Conservation (phyloP, 2,888 invertebrate genomes). For the Noctuana brunneofusca region DNA sequence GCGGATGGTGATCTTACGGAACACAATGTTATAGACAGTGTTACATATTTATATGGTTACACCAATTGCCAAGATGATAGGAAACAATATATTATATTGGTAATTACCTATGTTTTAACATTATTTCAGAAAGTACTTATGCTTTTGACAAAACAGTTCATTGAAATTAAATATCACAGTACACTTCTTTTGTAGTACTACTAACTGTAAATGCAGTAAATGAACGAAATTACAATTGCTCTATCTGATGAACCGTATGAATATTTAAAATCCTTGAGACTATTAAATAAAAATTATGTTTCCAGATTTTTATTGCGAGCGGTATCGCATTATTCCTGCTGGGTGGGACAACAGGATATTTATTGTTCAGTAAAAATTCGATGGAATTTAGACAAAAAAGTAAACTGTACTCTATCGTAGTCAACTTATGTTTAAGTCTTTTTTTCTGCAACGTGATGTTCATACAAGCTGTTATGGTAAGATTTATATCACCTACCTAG, state of each 20-base stretch:
- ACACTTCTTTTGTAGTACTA: too few relatives aligned
- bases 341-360: slow-evolving; percentile 61
- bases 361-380: slow-evolving; percentile 69
- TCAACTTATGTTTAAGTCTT: slow-evolving; percentile 84
- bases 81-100: slow-evolving; percentile 79
- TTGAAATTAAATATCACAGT: too few relatives aligned
- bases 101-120: slow-evolving; percentile 39
- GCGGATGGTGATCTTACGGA: slow-evolving; percentile 86
- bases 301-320: slow-evolving; percentile 69
- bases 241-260: too few relatives aligned
- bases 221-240: neutral
- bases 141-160: neutral
- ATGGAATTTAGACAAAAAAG: slow-evolving; percentile 70
- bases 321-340: slow-evolving; percentile 62
- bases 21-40: slow-evolving; percentile 88
- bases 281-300: neutral
- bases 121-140: neutral
- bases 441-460: slow-evolving; percentile 84
- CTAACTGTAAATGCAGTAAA: too few relatives aligned
- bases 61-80: slow-evolving; percentile 77
- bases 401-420: slow-evolving; percentile 81
- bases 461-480: slow-evolving; percentile 86
- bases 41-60: slow-evolving; percentile 87
- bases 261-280: neutral
- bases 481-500: too few relatives aligned